A percentile compares a stretch with the other conserved stretches of the same genome.
These are phyloP conservation scores for Coptodon rendalli DNA, from an alignment of 2,113 vertebrate genomes.

Conservation along the genomic window DNA sequence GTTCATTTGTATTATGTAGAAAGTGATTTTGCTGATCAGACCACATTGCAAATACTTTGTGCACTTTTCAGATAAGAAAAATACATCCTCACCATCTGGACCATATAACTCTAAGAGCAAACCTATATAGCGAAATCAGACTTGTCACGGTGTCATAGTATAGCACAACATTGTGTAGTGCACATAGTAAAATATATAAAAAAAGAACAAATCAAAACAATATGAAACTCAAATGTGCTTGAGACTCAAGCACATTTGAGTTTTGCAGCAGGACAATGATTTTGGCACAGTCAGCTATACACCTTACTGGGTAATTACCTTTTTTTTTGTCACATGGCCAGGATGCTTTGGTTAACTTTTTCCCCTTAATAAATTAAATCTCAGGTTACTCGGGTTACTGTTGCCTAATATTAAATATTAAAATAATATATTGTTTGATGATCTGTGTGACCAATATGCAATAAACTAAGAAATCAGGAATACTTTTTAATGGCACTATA, in stretches of 20 bases:
- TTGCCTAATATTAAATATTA: not conserved
- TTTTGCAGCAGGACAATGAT: not conserved
- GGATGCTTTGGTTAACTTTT: not conserved
- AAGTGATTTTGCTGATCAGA: not conserved
- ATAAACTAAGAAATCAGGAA: not conserved
- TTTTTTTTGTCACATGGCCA: not conserved
- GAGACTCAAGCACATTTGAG: not conserved
- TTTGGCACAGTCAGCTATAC: not conserved
- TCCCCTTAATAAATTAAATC: not conserved
- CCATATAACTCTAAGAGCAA: not conserved
- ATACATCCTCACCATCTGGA: not conserved
- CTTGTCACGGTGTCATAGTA: not conserved
- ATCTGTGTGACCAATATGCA: not conserved
- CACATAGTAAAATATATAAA: not conserved
- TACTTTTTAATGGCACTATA: not conserved
- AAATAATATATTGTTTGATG: not conserved
- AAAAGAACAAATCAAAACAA: not conserved
- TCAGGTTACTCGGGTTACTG: not conserved
- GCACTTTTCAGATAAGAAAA: not conserved
- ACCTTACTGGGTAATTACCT: not conserved
- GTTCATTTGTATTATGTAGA: not conserved
- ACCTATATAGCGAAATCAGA: not conserved
- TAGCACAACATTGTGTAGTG: not conserved
- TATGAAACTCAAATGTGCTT: not conserved
- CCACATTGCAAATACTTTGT: not conserved